Evolutionary conservation across 2,797 vertebrate species (phyloP).

Genomic region (Kryptopterus vitreolus): DNA sequence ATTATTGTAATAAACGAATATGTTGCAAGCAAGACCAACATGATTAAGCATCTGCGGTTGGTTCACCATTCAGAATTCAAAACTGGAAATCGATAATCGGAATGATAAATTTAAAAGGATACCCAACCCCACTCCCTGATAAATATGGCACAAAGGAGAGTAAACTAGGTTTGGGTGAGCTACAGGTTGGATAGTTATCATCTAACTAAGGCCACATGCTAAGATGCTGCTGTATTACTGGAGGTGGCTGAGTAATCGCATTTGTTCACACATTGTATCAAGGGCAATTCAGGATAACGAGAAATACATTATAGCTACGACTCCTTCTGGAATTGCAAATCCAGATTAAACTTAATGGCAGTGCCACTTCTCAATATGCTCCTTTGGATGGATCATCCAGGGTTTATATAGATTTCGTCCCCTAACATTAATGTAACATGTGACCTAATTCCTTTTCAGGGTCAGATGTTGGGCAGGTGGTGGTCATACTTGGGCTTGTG

Average conservation of each 20-base stretch:
- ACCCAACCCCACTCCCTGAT: not conserved
- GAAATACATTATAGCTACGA: not conserved
- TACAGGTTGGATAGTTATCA: not conserved
- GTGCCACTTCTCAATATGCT: not conserved
- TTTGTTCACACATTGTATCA: not conserved
- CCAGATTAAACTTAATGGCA: constrained; percentile 5
- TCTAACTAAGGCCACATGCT: not conserved
- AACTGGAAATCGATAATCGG: too few relatives aligned
- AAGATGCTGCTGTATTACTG: not conserved
- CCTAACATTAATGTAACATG: not conserved
- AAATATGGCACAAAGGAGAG: not conserved
- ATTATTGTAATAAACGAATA: too few relatives aligned
- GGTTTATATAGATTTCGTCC: not conserved
- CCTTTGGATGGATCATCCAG: not conserved
- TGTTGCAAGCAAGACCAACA: too few relatives aligned
- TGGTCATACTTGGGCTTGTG: constrained; percentile 75
- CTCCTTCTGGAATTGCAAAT: not conserved
- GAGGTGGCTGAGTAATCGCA: not conserved
- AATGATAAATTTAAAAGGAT: too few relatives aligned
- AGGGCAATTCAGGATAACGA: not conserved
- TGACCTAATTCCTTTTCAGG: not conserved
- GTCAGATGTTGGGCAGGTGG: constrained; percentile 79
- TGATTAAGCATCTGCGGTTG: too few relatives aligned
- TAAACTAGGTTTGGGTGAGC: not conserved
- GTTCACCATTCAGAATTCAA: too few relatives aligned